Evolutionary conservation across 2,113 vertebrate species (phyloP), one percentile per base, ranked within the genome.

Genomic region (Pachycephala philippinensis): DNA sequence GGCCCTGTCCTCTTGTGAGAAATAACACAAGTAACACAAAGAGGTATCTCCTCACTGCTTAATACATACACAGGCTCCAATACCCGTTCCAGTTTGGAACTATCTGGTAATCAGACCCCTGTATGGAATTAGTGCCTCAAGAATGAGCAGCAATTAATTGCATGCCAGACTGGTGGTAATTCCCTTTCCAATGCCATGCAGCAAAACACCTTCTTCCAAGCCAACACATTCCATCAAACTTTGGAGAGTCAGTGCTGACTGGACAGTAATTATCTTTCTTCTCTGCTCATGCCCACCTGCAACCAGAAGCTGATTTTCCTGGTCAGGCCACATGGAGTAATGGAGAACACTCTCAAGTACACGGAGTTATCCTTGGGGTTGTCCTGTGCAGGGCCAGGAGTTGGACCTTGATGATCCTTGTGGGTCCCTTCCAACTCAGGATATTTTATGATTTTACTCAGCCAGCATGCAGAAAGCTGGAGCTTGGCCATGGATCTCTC

Each of bases 171-270:
- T n/a, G 6, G 23, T 89, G 23, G 15, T 19, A 44, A 28, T 80
- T 90, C 23, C 18, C 12, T 70, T 84, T n/a, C 42, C 19, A 30
- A 47, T 50, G 15, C 17, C 49, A 27, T 10, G 28, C 22, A 63
- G 26, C 11, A 84, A 78, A 81, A 20, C 5, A 49, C 33, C 22
- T 39, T 84, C 26, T 66, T 37, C 30, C 52, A 37, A 35, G n/a
- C 12, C 56, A 54, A 17, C 0, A 0, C 27, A 11, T 10, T 49
- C 49, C 50, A 60, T 80, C 33, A 72, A 37, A 63, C 26, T 23
- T 72, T 28, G 45, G 13, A 70, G 54, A 65, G 45, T 57, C 56
- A 13, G 15, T 49, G 22, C 45, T 70, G 65, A n/a, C 35, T 23
- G 27, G 20, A 54, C 57, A 68, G 33, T 16, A 64, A 68, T 74